phyloP scores from a whole-genome alignment of 92 coral and sea anemone species.

The Actinostola sp. region DNA sequence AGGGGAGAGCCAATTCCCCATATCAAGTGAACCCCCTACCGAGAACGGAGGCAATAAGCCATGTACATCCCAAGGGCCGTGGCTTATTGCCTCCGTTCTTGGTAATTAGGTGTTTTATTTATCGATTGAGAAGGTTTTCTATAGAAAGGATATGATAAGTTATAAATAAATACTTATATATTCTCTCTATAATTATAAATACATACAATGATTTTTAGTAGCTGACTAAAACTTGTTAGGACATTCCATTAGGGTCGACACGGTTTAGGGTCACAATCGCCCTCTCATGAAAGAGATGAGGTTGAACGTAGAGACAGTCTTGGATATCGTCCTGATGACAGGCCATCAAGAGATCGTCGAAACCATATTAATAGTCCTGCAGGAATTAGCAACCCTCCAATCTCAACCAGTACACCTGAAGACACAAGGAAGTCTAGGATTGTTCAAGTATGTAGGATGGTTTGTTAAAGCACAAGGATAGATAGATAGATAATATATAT shows the following conservation, averaged over 20 bases:
- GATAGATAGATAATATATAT: neutral
- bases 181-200: neutral
- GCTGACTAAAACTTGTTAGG: neutral
- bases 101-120: no score
- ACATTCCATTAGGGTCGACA: neutral
- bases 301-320: conserved; percentile 27
- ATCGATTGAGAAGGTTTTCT: no score
- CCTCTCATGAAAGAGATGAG: conserved; percentile 22
- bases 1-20: no score
- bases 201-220: neutral
- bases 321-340: conserved; percentile 19
- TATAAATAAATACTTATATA: neutral
- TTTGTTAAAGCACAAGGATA: neutral
- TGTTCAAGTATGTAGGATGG: neutral
- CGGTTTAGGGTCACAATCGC: conserved; percentile 12
- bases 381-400: conserved; percentile 23
- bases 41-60: no score
- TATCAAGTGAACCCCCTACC: no score
- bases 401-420: conserved; percentile 27
- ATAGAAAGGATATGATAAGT: neutral
- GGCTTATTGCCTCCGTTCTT: no score
- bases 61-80: no score
- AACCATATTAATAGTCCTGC: conserved; percentile 16
- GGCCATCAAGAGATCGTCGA: conserved; percentile 19
- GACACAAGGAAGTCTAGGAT: conserved; percentile 5